These are phyloP conservation scores for Plecotus auritus DNA, from an alignment of 2,113 vertebrate species.

Conservation along the genomic window DNA sequence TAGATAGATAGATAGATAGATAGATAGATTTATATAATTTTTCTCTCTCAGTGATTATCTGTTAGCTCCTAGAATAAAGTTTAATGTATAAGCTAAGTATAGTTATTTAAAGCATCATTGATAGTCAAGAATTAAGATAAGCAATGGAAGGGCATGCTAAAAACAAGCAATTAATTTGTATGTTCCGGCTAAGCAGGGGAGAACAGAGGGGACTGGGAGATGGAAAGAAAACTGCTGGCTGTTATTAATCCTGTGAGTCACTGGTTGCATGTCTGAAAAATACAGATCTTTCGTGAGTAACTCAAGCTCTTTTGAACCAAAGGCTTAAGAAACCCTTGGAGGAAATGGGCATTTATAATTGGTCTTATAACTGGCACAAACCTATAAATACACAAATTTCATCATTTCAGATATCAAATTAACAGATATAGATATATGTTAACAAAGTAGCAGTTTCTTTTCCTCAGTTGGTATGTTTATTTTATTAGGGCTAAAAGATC, in stretches of 20 bases:
- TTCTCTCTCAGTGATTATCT: neutral
- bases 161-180: constrained; percentile 62
- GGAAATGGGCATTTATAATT: constrained; percentile 53
- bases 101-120: neutral
- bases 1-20: neutral
- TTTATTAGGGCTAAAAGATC: neutral
- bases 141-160: constrained; percentile 40
- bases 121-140: constrained; percentile 53
- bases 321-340: constrained; percentile 56
- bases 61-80: neutral
- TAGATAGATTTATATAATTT: neutral
- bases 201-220: constrained; percentile 19
- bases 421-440: neutral
- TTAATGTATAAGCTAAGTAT: neutral
- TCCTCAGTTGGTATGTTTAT: neutral
- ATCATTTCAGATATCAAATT: neutral
- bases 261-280: constrained; percentile 54
- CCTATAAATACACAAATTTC: constrained; percentile 1
- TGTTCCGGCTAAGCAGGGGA: constrained; percentile 49
- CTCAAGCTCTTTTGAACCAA: constrained; percentile 61
- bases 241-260: constrained; percentile 75
- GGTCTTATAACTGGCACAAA: constrained; percentile 11
- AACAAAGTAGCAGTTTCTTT: neutral
- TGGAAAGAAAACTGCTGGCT: constrained; percentile 22
- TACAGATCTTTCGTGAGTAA: constrained; percentile 60